Conservation (phyloP, 2,797 vertebrate genomes). For the Brachyrhaphis roseni region DNA sequence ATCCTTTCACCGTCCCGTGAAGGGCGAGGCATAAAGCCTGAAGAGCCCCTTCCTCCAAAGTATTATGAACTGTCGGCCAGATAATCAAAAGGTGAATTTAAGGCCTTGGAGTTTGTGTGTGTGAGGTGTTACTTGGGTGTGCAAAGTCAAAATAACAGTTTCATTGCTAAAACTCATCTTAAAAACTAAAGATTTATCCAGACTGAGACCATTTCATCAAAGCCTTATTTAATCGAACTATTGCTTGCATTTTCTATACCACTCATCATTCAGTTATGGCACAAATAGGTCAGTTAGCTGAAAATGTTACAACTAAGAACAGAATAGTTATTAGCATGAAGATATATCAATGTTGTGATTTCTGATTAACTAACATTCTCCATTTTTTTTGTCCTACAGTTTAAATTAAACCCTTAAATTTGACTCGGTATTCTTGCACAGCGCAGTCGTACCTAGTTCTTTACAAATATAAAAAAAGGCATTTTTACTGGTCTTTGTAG, state of each 20-base stretch:
- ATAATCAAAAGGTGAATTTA: slow-evolving; percentile 14
- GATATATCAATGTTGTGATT: not conserved
- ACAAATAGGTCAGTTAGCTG: not conserved
- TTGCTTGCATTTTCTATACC: not conserved
- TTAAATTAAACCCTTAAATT: not conserved
- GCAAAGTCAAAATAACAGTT: slow-evolving; percentile 1
- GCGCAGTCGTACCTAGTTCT: not conserved
- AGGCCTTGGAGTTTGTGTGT: not conserved
- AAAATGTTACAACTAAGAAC: not conserved
- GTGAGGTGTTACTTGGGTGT: not conserved
- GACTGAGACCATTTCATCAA: not conserved
- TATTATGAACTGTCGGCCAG: slow-evolving; percentile 12
- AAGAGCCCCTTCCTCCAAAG: slow-evolving; percentile 10
- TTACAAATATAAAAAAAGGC: not conserved
- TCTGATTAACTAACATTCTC: not conserved
- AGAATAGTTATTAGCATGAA: not conserved
- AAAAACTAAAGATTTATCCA: not conserved
- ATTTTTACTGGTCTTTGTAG: not conserved
- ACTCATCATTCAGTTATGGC: not conserved
- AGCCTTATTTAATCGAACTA: not conserved
- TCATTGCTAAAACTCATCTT: not conserved
- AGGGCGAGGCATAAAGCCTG: slow-evolving; percentile 18
- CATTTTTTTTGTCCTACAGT: not conserved
- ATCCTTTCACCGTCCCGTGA: slow-evolving; percentile 29
- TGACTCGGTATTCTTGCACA: not conserved